Evolutionary conservation across 2,888 invertebrate species (phyloP), one percentile per base, ranked within the genome.

Genomic region (Ecdyonurus torrentis): DNA sequence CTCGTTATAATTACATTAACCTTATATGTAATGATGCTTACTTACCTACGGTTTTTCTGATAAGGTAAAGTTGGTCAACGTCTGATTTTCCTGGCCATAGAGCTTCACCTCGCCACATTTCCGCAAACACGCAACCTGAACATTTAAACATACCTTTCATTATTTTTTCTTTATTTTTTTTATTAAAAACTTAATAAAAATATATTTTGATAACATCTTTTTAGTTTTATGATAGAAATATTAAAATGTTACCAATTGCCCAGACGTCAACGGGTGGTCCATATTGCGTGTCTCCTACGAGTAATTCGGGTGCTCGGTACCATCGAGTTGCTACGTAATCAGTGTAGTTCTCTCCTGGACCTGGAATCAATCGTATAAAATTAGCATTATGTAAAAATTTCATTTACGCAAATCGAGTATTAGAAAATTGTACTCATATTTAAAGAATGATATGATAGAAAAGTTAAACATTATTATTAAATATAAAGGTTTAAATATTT

Each of bases 291-390:
- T 99, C 98, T 0, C 98, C 99, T 0, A 99, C 98, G 59, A 99
- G 81, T 23, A 99, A 79, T 74, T 99, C 98, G 0, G 98, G 98
- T 2, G 96, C 91, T 65, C 99, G 81, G 78, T 99, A 99, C 98
- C 98, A 99, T 63, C 98, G 81, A 52, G 99, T 99, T 58, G 98
- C 98, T 67, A 99, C 99, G 75, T 99, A 99, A 77, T 99, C 99
- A 62, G 98, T 99, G 75, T 97, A 99, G 74, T 94, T 92, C 80
- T 98, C 98, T 1, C 92, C 95, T 1, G 96, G 94, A 76, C 87
- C 91, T 86, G 75, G 22, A 76, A 76, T 74, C 66, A 65, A 61
- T 20, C 23, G 18, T n/a, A 61, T 37, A 7, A 10, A 50, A 18
- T 10, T 10, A 50, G 50, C 18, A 50, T 50, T 50, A 50, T 50